These are phyloP conservation scores for Apantesis nais DNA, from an alignment of 2,888 invertebrate genomes.

Conservation along the genomic window DNA sequence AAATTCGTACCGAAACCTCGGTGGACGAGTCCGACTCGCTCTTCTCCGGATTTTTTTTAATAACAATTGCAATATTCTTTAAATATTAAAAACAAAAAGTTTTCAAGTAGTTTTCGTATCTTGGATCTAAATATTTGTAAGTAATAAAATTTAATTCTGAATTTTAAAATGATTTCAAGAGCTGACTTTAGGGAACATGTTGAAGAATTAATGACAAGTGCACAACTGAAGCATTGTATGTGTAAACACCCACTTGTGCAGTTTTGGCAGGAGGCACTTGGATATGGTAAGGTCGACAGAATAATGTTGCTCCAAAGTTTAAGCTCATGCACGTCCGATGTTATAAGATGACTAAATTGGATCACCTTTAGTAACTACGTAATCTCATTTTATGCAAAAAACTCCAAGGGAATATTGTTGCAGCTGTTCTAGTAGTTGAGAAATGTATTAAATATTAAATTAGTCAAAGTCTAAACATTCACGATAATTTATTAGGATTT, in stretches of 20 bases:
- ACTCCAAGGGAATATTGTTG: background rate
- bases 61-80: too few species aligned
- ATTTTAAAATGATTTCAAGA: background rate
- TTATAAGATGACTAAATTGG: conserved; percentile 33
- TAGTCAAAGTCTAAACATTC: background rate
- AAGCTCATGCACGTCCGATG: conserved; percentile 30
- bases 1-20: too few species aligned
- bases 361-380: background rate
- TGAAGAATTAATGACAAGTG: conserved; percentile 54
- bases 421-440: too few species aligned
- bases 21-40: too few species aligned
- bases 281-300: conserved; percentile 70
- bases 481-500: background rate
- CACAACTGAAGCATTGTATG: conserved; percentile 64
- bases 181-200: conserved; percentile 78
- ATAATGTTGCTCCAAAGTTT: conserved; percentile 53
- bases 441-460: background rate
- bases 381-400: background rate
- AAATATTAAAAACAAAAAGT: too few species aligned
- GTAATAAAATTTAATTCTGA: background rate
- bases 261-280: conserved; percentile 43
- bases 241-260: conserved; percentile 65
- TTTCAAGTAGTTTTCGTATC: background rate
- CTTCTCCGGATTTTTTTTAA: too few species aligned
- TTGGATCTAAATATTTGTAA: background rate